phyloP scores from a whole-genome alignment of 2,113 vertebrate species.

The Pyxicephalus adspersus region DNA sequence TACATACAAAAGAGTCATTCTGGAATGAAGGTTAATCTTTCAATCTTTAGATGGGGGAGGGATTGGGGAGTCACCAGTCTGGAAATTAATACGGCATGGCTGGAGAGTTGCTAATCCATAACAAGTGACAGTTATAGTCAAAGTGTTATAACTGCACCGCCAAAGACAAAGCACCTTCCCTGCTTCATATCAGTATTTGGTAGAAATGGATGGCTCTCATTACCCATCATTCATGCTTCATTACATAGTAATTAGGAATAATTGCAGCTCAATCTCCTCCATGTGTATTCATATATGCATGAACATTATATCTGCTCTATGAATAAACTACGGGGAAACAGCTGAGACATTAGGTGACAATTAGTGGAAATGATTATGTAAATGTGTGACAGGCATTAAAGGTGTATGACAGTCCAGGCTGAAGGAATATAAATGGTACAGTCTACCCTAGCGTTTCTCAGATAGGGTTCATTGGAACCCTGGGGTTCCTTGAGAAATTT shows the following conservation, averaged over 20 bases:
- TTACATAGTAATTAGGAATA: neutral
- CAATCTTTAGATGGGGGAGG: neutral
- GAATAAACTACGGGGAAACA: neutral
- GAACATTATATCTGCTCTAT: neutral
- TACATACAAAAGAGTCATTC: too few relatives aligned
- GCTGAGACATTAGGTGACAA: neutral
- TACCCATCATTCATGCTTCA: neutral
- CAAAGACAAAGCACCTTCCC: slow-evolving; percentile 12
- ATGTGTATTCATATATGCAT: neutral
- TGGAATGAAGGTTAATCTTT: neutral
- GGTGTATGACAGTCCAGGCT: too few relatives aligned
- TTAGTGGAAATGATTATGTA: neutral
- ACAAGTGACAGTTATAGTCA: slow-evolving; percentile 19
- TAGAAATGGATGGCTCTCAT: neutral
- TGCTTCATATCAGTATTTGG: neutral
- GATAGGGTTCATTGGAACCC: too few relatives aligned
- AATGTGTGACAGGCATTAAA: too few relatives aligned
- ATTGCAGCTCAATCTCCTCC: neutral
- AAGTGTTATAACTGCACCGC: slow-evolving; percentile 42
- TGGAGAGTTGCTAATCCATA: slow-evolving; percentile 55
- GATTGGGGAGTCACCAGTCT: neutral
- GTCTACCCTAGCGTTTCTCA: too few relatives aligned
- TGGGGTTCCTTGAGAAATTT: too few relatives aligned
- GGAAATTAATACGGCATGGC: slow-evolving; percentile 19
- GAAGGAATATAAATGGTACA: too few relatives aligned